Conservation (phyloP, 1,140 invertebrate species). For the Lepidurus apus region DNA sequence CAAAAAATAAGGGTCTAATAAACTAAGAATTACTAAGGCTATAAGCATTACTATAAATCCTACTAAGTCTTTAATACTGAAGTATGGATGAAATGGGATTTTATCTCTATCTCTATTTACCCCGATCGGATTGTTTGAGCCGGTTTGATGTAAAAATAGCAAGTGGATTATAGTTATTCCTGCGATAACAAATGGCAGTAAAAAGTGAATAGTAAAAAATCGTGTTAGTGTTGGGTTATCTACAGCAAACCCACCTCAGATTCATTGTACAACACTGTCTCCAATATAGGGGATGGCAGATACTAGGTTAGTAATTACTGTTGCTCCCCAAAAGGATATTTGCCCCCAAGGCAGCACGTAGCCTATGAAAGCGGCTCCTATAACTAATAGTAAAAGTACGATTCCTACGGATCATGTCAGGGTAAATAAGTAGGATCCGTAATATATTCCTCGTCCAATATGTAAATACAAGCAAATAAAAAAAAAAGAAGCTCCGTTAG, state of each 20-base stretch:
- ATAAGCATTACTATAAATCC: slow-evolving; percentile 52
- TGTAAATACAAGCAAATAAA: slow-evolving; percentile 44
- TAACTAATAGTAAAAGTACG: slow-evolving; percentile 55
- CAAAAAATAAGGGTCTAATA: slow-evolving; percentile 53
- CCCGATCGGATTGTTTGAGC: slow-evolving; percentile 57
- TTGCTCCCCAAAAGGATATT: slow-evolving; percentile 66
- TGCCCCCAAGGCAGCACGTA: slow-evolving; percentile 65
- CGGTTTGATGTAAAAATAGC: slow-evolving; percentile 55
- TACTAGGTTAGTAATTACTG: slow-evolving; percentile 64
- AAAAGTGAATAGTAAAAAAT: slow-evolving; percentile 65
- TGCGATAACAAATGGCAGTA: slow-evolving; percentile 60
- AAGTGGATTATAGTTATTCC: slow-evolving; percentile 55
- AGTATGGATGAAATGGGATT: slow-evolving; percentile 55
- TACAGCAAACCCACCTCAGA: slow-evolving; percentile 64
- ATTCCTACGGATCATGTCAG: slow-evolving; percentile 53
- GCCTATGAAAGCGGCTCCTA: slow-evolving; percentile 61
- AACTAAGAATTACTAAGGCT: slow-evolving; percentile 44
- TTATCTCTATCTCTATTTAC: slow-evolving; percentile 55
- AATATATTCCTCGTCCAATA: slow-evolving; percentile 43
- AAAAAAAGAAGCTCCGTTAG: slow-evolving; percentile 46
- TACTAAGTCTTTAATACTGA: slow-evolving; percentile 54
- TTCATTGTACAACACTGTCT: slow-evolving; percentile 53
- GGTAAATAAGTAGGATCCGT: slow-evolving; percentile 42
- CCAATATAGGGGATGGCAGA: slow-evolving; percentile 62
- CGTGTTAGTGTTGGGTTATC: slow-evolving; percentile 61